phyloP scores from a whole-genome alignment of 2,888 invertebrate species.

The Periphyllus acericola region DNA sequence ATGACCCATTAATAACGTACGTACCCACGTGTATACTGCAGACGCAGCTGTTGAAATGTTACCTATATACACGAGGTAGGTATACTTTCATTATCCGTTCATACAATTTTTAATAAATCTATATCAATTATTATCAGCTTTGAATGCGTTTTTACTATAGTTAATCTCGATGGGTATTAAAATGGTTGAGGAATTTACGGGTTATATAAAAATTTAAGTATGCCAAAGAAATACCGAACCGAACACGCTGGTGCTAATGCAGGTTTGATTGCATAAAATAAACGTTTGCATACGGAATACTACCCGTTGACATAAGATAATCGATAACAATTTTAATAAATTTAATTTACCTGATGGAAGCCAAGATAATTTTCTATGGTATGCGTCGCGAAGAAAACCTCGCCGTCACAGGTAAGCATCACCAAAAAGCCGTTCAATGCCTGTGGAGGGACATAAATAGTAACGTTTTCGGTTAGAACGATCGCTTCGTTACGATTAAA shows the following conservation, averaged over 20 bases:
- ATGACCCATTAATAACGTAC: conserved; percentile 32
- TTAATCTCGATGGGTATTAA: not conserved
- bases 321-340: not conserved
- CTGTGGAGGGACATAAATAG: conserved; percentile 70
- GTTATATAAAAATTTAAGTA: not conserved
- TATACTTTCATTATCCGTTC: not conserved
- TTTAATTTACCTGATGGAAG: conserved; percentile 94
- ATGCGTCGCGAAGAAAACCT: conserved; percentile 99
- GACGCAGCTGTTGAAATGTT: conserved; percentile 58
- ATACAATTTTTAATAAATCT: conserved; percentile 30
- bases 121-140: conserved; percentile 12
- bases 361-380: conserved; percentile 99
- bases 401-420: conserved; percentile 98
- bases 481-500: not conserved
- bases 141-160: not conserved
- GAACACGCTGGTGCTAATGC: too few species aligned
- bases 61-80: not conserved
- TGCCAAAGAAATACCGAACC: too few species aligned
- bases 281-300: too few species aligned
- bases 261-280: too few species aligned
- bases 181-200: not conserved
- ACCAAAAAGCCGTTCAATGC: conserved; percentile 99
- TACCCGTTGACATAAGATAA: not conserved
- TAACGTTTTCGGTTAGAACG: not conserved
- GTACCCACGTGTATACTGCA: conserved; percentile 9